These are phyloP conservation scores for Mormyrus lacerda DNA, from an alignment of 2,113 vertebrate species.

Conservation along the genomic window DNA sequence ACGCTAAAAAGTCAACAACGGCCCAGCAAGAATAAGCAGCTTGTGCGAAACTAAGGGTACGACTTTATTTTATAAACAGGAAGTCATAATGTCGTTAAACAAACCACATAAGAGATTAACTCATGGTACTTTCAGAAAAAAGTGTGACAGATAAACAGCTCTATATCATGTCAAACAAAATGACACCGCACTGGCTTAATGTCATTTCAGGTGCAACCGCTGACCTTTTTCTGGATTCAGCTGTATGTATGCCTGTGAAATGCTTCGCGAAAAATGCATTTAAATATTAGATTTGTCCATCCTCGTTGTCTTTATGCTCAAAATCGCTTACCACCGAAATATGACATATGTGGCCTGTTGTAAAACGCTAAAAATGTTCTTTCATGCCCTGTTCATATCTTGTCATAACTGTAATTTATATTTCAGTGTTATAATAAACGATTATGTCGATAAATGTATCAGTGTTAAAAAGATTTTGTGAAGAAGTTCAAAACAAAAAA, in stretches of 20 bases:
- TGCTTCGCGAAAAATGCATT: not conserved
- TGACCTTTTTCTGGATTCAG: not conserved
- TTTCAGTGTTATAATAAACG: not conserved
- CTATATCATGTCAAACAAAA: not conserved
- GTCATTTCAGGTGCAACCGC: not conserved
- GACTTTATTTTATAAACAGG: conserved; percentile 9
- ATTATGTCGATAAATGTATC: not conserved
- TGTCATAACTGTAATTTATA: not conserved
- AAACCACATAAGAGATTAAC: not conserved
- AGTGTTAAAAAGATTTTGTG: not conserved
- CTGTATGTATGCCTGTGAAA: not conserved
- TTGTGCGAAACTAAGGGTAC: not conserved
- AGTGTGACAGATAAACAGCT: not conserved
- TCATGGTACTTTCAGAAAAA: not conserved
- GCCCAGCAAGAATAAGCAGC: not conserved
- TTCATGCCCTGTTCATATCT: not conserved
- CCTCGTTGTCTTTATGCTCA: not conserved
- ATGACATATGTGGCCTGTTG: not conserved
- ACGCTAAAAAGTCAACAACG: not conserved
- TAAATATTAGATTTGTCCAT: not conserved
- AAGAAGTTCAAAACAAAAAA: not conserved
- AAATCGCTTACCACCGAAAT: not conserved
- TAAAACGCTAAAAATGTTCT: not conserved
- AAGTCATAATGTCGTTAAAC: not conserved
- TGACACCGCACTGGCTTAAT: not conserved